Percentiles rank a stretch among this genome's conserved stretches.
These are phyloP conservation scores for Drepanosiphum platanoidis DNA, from an alignment of 2,888 invertebrate genomes.

Conservation along the genomic window DNA sequence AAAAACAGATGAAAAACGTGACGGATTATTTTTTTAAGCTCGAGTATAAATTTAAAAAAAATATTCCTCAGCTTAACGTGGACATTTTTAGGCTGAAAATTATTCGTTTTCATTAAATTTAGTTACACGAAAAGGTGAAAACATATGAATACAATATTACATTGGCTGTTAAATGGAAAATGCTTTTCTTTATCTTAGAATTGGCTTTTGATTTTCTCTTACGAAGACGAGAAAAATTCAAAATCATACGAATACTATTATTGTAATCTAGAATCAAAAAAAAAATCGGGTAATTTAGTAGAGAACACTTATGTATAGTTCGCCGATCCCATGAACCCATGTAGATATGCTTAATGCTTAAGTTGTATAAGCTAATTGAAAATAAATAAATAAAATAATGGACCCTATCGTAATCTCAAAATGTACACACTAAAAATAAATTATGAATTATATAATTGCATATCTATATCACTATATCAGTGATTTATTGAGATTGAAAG, in stretches of 20 bases:
- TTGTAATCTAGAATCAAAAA: not conserved
- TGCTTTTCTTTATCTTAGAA: not conserved
- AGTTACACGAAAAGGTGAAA: not conserved
- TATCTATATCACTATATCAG: no score
- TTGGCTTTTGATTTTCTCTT: not conserved
- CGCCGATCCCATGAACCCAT: no score
- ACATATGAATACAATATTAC: not conserved
- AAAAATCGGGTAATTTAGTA: not conserved
- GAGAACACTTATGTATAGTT: not conserved
- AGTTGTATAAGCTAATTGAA: no score
- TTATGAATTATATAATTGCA: not conserved
- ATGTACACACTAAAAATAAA: no score
- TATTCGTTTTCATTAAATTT: slow-evolving; percentile 14
- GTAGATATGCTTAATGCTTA: no score
- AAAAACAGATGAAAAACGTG: slow-evolving; percentile 27
- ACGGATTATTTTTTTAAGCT: slow-evolving; percentile 39
- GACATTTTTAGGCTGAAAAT: not conserved
- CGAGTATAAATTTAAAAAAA: slow-evolving; percentile 9
- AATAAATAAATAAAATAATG: no score
- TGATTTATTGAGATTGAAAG: not conserved
- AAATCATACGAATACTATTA: not conserved
- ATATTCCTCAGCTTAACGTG: not conserved
- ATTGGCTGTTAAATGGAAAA: not conserved
- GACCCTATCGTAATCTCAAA: no score
- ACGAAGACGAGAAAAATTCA: not conserved